Percentiles rank a stretch among this genome's conserved stretches.
These are phyloP conservation scores for Tragulus kanchil DNA, from an alignment of 2,113 vertebrate species.

Conservation along the genomic window DNA sequence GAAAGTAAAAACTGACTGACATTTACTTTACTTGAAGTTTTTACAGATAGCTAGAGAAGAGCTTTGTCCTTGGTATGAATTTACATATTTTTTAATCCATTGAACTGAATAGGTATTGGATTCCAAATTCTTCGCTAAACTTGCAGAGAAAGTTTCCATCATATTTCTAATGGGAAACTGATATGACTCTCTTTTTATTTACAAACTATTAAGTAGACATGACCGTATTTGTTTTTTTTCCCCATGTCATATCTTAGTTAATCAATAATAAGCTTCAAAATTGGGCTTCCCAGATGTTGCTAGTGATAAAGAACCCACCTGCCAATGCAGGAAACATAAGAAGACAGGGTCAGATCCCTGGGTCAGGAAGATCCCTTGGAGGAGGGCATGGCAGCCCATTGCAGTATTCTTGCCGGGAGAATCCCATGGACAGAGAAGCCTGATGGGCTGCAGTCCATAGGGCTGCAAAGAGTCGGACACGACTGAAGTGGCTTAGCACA, in stretches of 20 bases:
- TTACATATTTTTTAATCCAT: conserved; percentile 20
- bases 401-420: neutral
- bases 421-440: neutral
- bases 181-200: neutral
- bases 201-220: neutral
- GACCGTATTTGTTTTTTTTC: neutral
- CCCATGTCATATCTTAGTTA: neutral
- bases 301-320: neutral
- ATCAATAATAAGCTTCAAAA: conserved; percentile 34
- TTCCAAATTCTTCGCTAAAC: conserved; percentile 11
- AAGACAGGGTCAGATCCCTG: neutral
- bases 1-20: conserved; percentile 35
- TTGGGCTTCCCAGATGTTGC: neutral
- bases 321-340: neutral
- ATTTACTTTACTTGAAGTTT: conserved; percentile 53
- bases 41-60: conserved; percentile 41
- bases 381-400: neutral
- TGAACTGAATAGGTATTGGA: conserved; percentile 29
- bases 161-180: conserved; percentile 52
- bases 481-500: neutral
- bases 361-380: neutral
- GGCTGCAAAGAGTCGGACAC: neutral
- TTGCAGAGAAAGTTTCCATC: conserved; percentile 34
- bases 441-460: neutral
- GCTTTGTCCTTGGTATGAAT: neutral